These are phyloP conservation scores for Pollenia amentaria DNA, from an alignment of 2,888 invertebrate species.

Conservation along the genomic window DNA sequence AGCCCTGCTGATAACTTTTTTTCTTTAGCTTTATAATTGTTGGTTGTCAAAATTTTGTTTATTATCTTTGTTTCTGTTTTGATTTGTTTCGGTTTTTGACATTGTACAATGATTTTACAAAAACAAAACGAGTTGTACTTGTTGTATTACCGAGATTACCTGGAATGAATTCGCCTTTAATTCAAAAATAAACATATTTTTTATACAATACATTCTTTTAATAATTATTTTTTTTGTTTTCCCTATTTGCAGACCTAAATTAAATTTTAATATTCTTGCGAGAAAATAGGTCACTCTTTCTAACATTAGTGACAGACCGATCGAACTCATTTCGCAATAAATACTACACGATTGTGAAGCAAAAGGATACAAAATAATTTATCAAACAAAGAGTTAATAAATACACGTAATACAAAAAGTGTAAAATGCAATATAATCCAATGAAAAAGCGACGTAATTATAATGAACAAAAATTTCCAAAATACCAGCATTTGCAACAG, in stretches of 20 bases:
- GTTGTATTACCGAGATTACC: too few species aligned
- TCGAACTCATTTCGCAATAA: not conserved
- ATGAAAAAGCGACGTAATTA: conserved; percentile 75
- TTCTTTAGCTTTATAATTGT: too few species aligned
- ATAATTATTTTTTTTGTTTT: not conserved
- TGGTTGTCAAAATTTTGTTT: too few species aligned
- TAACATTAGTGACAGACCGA: not conserved
- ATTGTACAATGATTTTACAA: too few species aligned
- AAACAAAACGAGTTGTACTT: too few species aligned
- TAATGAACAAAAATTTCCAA: conserved; percentile 66
- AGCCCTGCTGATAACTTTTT: too few species aligned
- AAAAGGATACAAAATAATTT: not conserved
- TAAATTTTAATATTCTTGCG: not conserved
- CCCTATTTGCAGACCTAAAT: not conserved
- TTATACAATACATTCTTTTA: too few species aligned
- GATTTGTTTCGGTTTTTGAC: too few species aligned
- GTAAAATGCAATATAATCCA: conserved; percentile 73
- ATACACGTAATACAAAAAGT: conserved; percentile 42
- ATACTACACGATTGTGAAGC: not conserved
- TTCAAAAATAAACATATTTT: too few species aligned
- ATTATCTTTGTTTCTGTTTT: too few species aligned
- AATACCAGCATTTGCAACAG: conserved; percentile 63
- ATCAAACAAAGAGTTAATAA: conserved; percentile 4
- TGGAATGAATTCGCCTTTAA: too few species aligned
- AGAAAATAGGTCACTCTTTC: not conserved